A percentile compares a stretch with the other conserved stretches of the same genome.
These are phyloP conservation scores for Melipona quadrifasciata DNA, from an alignment of 1,140 invertebrate species.

Conservation along the genomic window DNA sequence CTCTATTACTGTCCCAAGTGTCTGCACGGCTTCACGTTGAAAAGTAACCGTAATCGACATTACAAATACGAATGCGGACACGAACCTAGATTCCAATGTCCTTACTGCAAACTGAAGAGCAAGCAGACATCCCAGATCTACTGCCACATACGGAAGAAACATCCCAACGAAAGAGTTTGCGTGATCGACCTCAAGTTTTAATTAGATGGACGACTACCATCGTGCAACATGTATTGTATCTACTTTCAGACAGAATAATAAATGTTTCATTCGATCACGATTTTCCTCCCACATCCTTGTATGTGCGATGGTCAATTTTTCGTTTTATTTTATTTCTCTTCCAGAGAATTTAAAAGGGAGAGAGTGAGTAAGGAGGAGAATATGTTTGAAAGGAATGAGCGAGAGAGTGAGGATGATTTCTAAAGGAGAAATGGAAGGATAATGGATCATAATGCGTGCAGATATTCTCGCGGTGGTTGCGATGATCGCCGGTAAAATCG, in stretches of 20 bases:
- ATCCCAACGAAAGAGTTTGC: slow-evolving; percentile 62
- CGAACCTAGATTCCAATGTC: slow-evolving; percentile 89
- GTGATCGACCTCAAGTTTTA: slow-evolving; percentile 63
- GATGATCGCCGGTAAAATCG: background rate
- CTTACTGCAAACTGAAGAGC: slow-evolving; percentile 88
- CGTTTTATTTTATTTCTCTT: background rate
- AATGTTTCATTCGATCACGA: slow-evolving; percentile 1
- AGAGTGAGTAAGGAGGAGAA: background rate
- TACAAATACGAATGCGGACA: slow-evolving; percentile 92
- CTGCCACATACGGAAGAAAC: slow-evolving; percentile 83
- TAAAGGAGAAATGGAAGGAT: background rate
- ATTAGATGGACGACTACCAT: too few species aligned
- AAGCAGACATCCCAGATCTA: slow-evolving; percentile 91
- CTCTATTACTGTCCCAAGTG: slow-evolving; percentile 87
- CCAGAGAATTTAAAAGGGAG: background rate
- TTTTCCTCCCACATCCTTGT: background rate
- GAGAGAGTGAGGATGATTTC: too few species aligned
- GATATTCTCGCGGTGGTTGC: background rate
- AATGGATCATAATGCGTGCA: background rate
- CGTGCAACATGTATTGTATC: background rate
- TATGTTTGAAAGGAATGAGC: background rate
- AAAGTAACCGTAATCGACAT: slow-evolving; percentile 90
- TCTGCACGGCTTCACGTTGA: slow-evolving; percentile 89
- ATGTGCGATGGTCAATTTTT: background rate
- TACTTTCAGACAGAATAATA: slow-evolving; percentile 8